Evolutionary conservation across 2,888 invertebrate species (phyloP).

Genomic region (Andrena fulva): DNA sequence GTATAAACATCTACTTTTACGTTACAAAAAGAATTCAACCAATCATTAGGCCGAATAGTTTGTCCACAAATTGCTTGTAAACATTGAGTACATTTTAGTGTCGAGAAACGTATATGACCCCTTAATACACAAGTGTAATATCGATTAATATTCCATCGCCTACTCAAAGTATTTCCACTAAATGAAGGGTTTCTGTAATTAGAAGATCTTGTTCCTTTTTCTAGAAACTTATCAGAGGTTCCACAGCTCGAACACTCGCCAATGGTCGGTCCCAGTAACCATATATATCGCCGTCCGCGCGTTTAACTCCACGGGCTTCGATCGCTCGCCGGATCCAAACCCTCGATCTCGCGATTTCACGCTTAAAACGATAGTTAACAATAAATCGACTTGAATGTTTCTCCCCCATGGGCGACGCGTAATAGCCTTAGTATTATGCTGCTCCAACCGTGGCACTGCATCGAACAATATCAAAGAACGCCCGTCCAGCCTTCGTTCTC

Average conservation of each 20-base stretch:
- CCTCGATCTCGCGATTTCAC: constrained; percentile 10
- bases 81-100: too few relatives aligned
- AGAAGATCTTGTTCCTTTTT: background rate
- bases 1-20: too few relatives aligned
- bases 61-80: too few relatives aligned
- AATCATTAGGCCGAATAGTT: too few relatives aligned
- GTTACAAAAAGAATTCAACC: too few relatives aligned
- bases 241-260: background rate
- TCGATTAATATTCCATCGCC: background rate
- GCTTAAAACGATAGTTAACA: constrained; percentile 46
- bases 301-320: constrained; percentile 22
- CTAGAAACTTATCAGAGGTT: background rate
- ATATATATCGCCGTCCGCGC: constrained; percentile 1
- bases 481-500: background rate
- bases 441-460: constrained; percentile 36
- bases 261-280: constrained; percentile 34
- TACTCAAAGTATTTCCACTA: too few relatives aligned
- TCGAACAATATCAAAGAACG: constrained; percentile 12
- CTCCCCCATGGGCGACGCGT: constrained; percentile 15
- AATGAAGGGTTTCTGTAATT: background rate
- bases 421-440: constrained; percentile 33
- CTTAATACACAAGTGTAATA: background rate
- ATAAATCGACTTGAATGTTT: constrained; percentile 21
- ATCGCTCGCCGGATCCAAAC: constrained; percentile 6
- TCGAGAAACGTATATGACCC: too few relatives aligned